A percentile compares a stretch with the other conserved stretches of the same genome.
These are phyloP conservation scores for Momotus momota DNA, from an alignment of 2,797 vertebrate species.

Conservation along the genomic window DNA sequence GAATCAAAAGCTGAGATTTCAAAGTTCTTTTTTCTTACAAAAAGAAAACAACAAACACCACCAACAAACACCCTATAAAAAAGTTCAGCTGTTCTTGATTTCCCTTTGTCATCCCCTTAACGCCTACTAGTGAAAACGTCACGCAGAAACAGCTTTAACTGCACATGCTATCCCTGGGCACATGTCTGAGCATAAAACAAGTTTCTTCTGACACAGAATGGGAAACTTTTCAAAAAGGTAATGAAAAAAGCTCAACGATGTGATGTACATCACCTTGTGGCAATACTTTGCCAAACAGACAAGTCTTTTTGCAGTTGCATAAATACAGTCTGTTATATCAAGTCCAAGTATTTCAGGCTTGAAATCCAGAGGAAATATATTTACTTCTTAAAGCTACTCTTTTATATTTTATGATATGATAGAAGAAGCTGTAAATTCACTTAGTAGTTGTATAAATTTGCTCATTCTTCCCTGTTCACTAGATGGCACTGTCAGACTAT, in stretches of 20 bases:
- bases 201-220: neutral
- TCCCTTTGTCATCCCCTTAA: neutral
- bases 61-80: neutral
- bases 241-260: neutral
- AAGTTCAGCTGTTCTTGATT: neutral
- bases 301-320: neutral
- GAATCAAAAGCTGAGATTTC: neutral
- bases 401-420: neutral
- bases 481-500: conserved; percentile 69
- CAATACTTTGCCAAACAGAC: neutral
- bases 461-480: neutral
- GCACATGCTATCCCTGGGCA: neutral
- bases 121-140: neutral
- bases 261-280: neutral
- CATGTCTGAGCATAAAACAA: neutral
- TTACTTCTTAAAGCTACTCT: neutral
- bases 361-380: neutral
- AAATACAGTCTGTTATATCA: neutral
- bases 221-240: neutral
- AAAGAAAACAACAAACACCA: neutral
- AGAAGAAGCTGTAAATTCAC: neutral
- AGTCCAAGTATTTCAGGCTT: neutral
- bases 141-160: neutral
- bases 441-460: neutral
- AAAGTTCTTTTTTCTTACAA: neutral